These are phyloP conservation scores for Engystomops pustulosus DNA, from an alignment of 2,113 vertebrate genomes.

Conservation along the genomic window DNA sequence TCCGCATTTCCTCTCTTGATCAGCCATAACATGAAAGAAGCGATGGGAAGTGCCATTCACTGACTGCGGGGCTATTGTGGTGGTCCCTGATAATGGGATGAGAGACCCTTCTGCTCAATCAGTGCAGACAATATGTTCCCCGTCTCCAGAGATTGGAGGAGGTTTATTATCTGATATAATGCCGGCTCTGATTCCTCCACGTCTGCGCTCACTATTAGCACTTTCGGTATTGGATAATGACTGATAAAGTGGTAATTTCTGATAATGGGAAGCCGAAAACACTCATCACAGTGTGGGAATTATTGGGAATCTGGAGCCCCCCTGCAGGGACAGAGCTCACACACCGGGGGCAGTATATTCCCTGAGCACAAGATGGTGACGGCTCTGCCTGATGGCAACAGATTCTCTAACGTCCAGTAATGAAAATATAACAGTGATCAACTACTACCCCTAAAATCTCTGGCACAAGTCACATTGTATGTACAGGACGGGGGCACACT, in stretches of 20 bases:
- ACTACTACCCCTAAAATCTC: no score
- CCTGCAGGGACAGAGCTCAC: neutral
- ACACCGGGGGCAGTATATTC: neutral
- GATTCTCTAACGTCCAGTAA: no score
- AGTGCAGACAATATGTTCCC: neutral
- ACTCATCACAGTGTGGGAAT: neutral
- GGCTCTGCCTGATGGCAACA: no score
- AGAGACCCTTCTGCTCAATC: constrained; percentile 22
- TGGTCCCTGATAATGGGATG: constrained; percentile 34
- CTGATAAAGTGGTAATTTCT: constrained; percentile 2
- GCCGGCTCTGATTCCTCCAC: neutral
- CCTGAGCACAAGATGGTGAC: neutral
- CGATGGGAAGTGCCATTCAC: constrained; percentile 14
- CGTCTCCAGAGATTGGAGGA: constrained; percentile 13
- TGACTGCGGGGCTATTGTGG: neutral
- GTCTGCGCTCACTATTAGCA: neutral
- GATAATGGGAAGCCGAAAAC: constrained; percentile 1
- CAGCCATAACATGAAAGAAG: neutral
- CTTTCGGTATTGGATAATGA: neutral
- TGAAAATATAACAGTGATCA: no score
- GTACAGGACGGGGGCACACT: neutral
- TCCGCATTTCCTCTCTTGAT: neutral
- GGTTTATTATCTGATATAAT: neutral
- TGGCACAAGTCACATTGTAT: no score
- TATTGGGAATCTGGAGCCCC: neutral